Base-by-base conservation (phyloP, 2,113 vertebrate genomes). In the Sebastes fasciatus region DNA sequence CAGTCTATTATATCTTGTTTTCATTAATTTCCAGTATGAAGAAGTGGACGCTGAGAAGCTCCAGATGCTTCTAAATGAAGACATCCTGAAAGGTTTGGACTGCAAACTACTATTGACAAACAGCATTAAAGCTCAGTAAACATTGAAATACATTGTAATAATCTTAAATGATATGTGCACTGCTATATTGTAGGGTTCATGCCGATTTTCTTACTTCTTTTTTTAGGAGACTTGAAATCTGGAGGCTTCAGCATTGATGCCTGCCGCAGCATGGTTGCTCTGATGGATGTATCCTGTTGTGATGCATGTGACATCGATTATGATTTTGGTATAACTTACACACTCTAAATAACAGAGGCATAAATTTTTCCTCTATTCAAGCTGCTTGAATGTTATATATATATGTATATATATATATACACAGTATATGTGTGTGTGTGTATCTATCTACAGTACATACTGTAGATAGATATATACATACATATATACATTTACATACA, bases 211-310 rank as follows among this genome's bases (percentile, higher is more conserved):
- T 23, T 6, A 6, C 5, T 40, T n/a, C 7, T 7, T 63, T 11
- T 34, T 10, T 19, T 57, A 95, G 94, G 82, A 49, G 79, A 86
- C 26, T 49, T 88, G 26, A 90, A 88, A 66, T 82, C 74, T 40
- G 92, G 79, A 66, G 93, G 92, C 12, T 95, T 96, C 86, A 92
- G 76, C n/a, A 65, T 94, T 14, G 95, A 96, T n/a, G 90, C 92
- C 66, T 96, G 95, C 61, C 92, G 91, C 79, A 94, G 95, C 71
- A 90, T 96, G 81, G 87, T 95, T 3, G 94, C 95, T 8, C 66
- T 96, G 75, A 95, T 96, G 94, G 95, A 95, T 54, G 95, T 95
- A 96, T 96, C 95, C 93, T 85, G 4, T 19, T 71, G 4, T 12
- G 16, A 62, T 48, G 1, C 3, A 48, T 54, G 0, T 57, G 26